phyloP scores from a whole-genome alignment of 2,797 vertebrate genomes.

The Onychomys torridus region DNA sequence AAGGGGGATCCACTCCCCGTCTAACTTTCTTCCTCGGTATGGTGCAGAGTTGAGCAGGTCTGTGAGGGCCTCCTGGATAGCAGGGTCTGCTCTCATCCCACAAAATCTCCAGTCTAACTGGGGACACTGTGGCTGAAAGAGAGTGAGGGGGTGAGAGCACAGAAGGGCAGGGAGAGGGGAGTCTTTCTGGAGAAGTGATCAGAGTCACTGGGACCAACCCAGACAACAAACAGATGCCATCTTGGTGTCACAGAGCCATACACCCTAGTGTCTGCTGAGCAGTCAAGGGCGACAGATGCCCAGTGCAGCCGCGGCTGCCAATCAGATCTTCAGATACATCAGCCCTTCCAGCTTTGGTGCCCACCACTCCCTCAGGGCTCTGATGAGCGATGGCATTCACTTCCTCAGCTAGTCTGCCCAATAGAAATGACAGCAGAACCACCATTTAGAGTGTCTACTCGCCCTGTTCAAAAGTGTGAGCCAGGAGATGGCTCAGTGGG shows the following conservation, averaged over 20 bases:
- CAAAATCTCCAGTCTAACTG: not conserved
- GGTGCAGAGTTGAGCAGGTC: not conserved
- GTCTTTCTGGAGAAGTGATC: not conserved
- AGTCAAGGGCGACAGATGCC: not conserved
- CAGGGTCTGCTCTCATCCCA: not conserved
- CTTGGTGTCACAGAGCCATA: not conserved
- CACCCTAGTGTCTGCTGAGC: not conserved
- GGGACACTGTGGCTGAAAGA: not conserved
- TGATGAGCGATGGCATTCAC: conserved; percentile 4
- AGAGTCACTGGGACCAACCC: not conserved
- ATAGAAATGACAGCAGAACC: not conserved
- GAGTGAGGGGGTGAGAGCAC: not conserved
- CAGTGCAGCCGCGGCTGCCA: not conserved
- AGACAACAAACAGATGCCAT: not conserved
- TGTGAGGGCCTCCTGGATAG: too few species aligned
- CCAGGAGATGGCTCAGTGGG: not conserved
- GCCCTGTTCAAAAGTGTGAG: not conserved
- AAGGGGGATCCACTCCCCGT: not conserved
- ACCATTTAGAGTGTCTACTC: not conserved
- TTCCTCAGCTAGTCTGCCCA: not conserved
- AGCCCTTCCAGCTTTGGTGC: conserved; percentile 28
- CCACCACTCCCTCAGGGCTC: not conserved
- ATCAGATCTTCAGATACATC: conserved; percentile 33
- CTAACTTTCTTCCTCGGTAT: not conserved
- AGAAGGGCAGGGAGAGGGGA: not conserved